phyloP scores from a whole-genome alignment of 1,140 invertebrate species.

The Pantala flavescens region DNA sequence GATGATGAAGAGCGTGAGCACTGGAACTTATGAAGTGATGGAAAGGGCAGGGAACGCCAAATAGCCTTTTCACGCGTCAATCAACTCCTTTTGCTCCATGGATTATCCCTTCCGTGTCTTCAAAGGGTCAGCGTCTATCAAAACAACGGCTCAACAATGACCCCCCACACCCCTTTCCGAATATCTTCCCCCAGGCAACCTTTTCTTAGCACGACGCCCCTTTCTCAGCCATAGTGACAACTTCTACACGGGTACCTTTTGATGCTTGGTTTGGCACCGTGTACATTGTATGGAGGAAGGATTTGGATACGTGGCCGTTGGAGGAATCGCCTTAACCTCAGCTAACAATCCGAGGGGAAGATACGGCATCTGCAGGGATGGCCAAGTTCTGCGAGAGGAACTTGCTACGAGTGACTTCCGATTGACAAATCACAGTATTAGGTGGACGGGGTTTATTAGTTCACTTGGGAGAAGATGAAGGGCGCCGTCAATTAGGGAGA shows the following conservation, averaged over 20 bases:
- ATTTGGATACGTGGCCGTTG: background rate
- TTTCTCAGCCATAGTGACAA: background rate
- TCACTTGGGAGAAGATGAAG: too few species aligned
- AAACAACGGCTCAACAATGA: constrained; percentile 1
- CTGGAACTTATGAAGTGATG: background rate
- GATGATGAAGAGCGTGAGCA: too few species aligned
- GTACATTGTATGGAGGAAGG: background rate
- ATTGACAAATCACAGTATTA: too few species aligned
- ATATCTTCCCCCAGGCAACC: background rate
- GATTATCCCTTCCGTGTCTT: background rate
- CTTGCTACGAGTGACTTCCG: too few species aligned
- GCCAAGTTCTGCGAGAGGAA: too few species aligned
- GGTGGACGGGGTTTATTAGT: too few species aligned
- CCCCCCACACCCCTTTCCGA: background rate
- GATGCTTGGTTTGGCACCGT: background rate
- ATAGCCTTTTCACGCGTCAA: constrained; percentile 2
- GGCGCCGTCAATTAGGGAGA: too few species aligned
- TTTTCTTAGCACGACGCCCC: background rate
- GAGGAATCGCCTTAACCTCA: too few species aligned
- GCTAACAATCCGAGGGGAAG: too few species aligned
- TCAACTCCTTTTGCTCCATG: background rate
- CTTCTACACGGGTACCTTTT: background rate
- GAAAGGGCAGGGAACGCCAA: background rate
- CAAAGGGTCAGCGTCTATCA: background rate
- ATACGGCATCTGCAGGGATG: too few species aligned